A percentile compares a stretch with the other conserved stretches of the same genome.
phyloP scores from a whole-genome alignment of 1,140 invertebrate species.

The Drosophila nasuta region DNA sequence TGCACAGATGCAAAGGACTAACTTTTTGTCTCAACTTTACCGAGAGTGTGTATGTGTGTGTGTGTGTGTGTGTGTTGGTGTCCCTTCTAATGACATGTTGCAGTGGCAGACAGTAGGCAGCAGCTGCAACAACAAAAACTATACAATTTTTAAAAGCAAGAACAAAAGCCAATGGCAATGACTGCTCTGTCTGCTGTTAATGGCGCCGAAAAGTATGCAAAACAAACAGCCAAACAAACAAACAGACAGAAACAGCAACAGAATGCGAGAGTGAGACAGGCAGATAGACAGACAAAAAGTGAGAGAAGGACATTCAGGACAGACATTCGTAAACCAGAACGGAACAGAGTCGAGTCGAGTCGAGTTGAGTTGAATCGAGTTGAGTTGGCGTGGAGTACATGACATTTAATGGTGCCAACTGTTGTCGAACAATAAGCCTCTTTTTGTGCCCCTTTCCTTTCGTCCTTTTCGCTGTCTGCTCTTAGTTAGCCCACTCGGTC shows the following conservation, averaged over 20 bases:
- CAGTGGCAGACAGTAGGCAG: conserved; percentile 48
- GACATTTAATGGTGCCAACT: conserved; percentile 65
- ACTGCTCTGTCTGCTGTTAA: conserved; percentile 52
- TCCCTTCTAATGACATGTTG: conserved; percentile 58
- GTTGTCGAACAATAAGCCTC: conserved; percentile 56
- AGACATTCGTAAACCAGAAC: conserved; percentile 29
- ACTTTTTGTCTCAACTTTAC: conserved; percentile 54
- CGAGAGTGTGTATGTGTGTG: no score
- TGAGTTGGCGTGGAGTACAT: conserved; percentile 51
- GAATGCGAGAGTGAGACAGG: neutral
- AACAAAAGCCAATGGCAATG: conserved; percentile 30
- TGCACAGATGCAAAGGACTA: conserved; percentile 53
- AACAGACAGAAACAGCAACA: conserved; percentile 4
- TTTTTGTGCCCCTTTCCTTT: neutral
- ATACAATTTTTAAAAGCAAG: conserved; percentile 52
- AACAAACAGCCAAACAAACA: conserved; percentile 42
- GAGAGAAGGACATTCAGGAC: neutral
- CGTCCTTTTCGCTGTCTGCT: neutral
- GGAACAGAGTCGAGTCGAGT: conserved; percentile 18
- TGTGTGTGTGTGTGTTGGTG: conserved; percentile 40
- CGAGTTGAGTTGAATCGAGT: conserved; percentile 33
- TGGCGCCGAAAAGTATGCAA: conserved; percentile 64
- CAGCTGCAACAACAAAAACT: conserved; percentile 37
- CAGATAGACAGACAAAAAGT: conserved; percentile 7
- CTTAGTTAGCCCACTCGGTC: conserved; percentile 50